Evolutionary conservation across 1,140 invertebrate species (phyloP), one percentile per base, ranked within the genome.

Genomic region (Drosophila bocki): DNA sequence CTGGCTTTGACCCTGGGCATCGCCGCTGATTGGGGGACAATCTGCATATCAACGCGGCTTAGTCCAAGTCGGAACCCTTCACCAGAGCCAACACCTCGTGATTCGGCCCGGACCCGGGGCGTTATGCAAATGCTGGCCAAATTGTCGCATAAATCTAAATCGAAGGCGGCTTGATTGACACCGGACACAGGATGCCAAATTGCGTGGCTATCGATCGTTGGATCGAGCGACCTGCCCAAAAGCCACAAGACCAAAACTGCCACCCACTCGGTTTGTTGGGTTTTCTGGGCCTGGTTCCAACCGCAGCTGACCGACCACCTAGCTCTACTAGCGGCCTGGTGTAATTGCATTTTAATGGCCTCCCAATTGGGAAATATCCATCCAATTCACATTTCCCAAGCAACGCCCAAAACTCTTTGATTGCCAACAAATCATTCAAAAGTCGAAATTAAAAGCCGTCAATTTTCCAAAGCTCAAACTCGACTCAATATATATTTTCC

Each of bases 271-370:
- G 48, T 15, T 39, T 19, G 11, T 53, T 61, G 42, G 45, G 47
- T 50, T 51, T 50, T 50, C 22, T 35, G 42, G 53, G 19, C 9
- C 48, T 56, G 47, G 39, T 56, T 75, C 41, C 44, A 19, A 37
- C 29, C 19, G 64, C 60, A 39, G 60, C 41, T 65, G 42, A 32
- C 44, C 64, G 64, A 64, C 44, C 64, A 29, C 57, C 54, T 42
- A 54, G 48, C 51, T 57, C 35, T 44, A 68, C 42, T 61, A 68
- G 70, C 60, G 68, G 61, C 48, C 51, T 70, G 1, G 33, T 56
- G 62, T 88, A 88, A 88, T 88, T 85, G 81, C 85, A 88, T 78
- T 90, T 90, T 90, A 88, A 88, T 88, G 85, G 81, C 70, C 80
- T 81, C 78, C 60, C 64, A 71, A 78, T 48, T 82, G 74, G 54